Conservation (phyloP, 1,140 invertebrate genomes). For the Pseudomyrmex dendroicus region DNA sequence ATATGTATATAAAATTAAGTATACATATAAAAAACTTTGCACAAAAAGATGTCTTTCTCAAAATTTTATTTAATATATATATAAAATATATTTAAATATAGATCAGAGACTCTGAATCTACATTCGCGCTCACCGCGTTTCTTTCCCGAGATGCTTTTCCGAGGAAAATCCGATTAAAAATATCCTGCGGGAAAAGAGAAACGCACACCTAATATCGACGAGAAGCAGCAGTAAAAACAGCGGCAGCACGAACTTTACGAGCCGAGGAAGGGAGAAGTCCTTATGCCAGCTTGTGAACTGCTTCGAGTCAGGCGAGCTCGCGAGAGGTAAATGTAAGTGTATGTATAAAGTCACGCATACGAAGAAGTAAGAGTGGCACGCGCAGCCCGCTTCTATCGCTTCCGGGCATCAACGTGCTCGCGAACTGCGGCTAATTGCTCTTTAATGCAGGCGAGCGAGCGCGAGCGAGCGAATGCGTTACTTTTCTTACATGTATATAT, state of each 20-base stretch:
- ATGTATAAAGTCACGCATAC: slow-evolving; percentile 50
- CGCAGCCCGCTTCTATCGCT: slow-evolving; percentile 83
- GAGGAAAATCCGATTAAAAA: background rate
- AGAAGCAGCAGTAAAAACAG: slow-evolving; percentile 14
- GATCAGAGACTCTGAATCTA: background rate
- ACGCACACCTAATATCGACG: background rate
- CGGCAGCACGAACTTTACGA: slow-evolving; percentile 22
- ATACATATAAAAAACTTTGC: no score
- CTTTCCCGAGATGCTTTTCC: no score
- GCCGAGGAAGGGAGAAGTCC: slow-evolving; percentile 40
- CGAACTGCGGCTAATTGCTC: slow-evolving; percentile 84
- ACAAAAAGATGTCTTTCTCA: no score
- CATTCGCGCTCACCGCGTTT: no score
- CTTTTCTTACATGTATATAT: slow-evolving; percentile 73
- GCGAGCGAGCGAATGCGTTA: slow-evolving; percentile 74
- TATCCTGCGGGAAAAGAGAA: background rate
- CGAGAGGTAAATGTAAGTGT: slow-evolving; percentile 42
- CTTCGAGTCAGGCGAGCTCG: slow-evolving; percentile 56
- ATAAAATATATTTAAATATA: no score
- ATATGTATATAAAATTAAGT: background rate
- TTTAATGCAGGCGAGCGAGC: slow-evolving; percentile 79
- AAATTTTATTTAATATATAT: no score
- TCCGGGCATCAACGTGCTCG: slow-evolving; percentile 84
- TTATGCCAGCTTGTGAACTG: slow-evolving; percentile 34
- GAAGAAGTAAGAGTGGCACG: slow-evolving; percentile 82